phyloP scores from a whole-genome alignment of 2,113 vertebrate genomes.

The Stigmatopora argus region DNA sequence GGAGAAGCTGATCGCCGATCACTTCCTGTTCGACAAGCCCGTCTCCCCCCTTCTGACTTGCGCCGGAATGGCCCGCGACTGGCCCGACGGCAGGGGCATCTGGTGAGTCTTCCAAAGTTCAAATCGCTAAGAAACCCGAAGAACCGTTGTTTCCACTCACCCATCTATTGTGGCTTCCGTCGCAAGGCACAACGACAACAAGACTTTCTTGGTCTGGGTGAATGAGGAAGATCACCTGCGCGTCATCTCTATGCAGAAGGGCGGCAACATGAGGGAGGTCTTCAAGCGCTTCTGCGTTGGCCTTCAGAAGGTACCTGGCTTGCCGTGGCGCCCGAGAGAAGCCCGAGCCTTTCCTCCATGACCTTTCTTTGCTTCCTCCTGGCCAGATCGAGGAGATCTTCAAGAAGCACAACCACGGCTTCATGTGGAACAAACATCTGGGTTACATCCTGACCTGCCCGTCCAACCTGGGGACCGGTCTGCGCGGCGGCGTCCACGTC shows the following conservation, averaged over 20 bases:
- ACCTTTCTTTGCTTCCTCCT: not conserved
- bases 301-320: constrained; percentile 82
- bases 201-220: constrained; percentile 93
- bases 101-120: constrained; percentile 68
- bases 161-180: not conserved
- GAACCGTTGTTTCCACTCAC: no score
- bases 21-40: constrained; percentile 95
- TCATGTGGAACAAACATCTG: constrained; percentile 93
- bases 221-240: constrained; percentile 93
- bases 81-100: constrained; percentile 89
- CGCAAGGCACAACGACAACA: constrained; percentile 83
- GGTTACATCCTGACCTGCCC: constrained; percentile 91
- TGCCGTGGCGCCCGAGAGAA: not conserved
- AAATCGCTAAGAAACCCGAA: not conserved
- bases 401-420: constrained; percentile 84
- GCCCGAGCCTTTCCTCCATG: constrained; percentile 4
- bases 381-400: constrained; percentile 88
- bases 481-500: constrained; percentile 88
- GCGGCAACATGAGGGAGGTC: constrained; percentile 93
- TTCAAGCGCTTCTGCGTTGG: constrained; percentile 91
- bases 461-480: constrained; percentile 89
- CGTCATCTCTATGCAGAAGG: constrained; percentile 92
- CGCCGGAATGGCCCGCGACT: constrained; percentile 91
- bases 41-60: constrained; percentile 87
- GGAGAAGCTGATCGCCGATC: constrained; percentile 88